Evolutionary conservation across 2,797 vertebrate genomes (phyloP).

Genomic region (Premnoplex brunnescens): DNA sequence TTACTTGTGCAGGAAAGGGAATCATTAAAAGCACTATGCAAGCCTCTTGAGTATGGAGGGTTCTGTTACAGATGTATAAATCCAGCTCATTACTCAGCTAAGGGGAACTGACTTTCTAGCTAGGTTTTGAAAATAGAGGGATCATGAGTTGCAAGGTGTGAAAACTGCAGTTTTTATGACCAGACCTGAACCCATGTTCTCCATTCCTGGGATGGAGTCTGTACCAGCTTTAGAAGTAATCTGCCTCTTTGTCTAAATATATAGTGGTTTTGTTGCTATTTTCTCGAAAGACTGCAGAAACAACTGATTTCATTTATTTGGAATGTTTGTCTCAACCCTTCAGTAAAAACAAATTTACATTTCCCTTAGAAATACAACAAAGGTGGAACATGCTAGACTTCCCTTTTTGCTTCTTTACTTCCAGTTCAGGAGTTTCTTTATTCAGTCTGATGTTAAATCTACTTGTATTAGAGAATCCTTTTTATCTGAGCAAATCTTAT

Average conservation of each 20-base stretch:
- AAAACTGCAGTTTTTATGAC: not conserved
- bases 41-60: slow-evolving; percentile 8
- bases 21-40: slow-evolving; percentile 41
- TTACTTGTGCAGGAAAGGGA: slow-evolving; percentile 11
- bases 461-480: slow-evolving; percentile 61
- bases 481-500: slow-evolving; percentile 71
- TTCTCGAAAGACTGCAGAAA: not conserved
- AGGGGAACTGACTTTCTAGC: not conserved
- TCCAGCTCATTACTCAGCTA: not conserved
- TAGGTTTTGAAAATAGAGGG: slow-evolving; percentile 15
- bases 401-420: slow-evolving; percentile 46
- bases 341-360: slow-evolving; percentile 7
- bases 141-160: not conserved
- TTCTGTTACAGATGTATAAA: slow-evolving; percentile 39
- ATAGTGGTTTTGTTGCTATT: not conserved
- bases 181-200: not conserved
- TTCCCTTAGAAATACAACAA: slow-evolving; percentile 9
- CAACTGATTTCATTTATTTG: not conserved
- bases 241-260: not conserved
- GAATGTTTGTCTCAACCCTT: not conserved
- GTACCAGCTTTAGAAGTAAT: not conserved
- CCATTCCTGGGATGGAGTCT: not conserved
- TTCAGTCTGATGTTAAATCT: slow-evolving; percentile 55
- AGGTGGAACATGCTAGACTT: slow-evolving; percentile 43
- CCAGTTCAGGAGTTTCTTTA: slow-evolving; percentile 58